These are phyloP conservation scores for Hydractinia symbiolongicarpus DNA, from an alignment of 30 jellyfish, hydroid and myxozoan genomes.

Conservation along the genomic window DNA sequence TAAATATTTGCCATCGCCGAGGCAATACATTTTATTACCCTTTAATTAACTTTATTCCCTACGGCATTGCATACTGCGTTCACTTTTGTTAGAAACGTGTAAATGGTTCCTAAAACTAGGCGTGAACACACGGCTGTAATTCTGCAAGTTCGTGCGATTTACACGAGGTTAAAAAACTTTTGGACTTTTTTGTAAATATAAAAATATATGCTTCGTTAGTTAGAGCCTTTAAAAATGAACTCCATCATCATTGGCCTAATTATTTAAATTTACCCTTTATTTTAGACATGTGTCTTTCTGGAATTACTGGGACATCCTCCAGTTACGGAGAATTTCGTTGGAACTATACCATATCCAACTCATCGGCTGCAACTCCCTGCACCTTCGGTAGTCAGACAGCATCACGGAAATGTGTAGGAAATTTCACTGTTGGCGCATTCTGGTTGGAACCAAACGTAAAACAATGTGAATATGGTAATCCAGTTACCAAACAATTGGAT, in stretches of 20 bases:
- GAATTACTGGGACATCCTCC: constrained; percentile 21
- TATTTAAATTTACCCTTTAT: not conserved
- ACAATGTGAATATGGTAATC: not conserved
- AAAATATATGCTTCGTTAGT: too few species aligned
- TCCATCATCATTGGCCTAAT: too few species aligned
- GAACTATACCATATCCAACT: constrained; percentile 31
- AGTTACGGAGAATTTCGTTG: constrained; percentile 21
- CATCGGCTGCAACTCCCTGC: constrained; percentile 32
- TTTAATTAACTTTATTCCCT: too few species aligned
- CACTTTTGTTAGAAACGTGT: too few species aligned
- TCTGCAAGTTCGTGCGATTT: too few species aligned
- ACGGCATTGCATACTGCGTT: too few species aligned
- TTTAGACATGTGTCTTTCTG: constrained; percentile 40
- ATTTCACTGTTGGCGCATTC: constrained; percentile 4
- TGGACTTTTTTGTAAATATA: not conserved
- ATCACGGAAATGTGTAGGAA: constrained; percentile 31
- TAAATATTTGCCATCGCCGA: too few species aligned
- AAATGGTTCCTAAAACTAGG: too few species aligned
- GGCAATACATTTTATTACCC: too few species aligned
- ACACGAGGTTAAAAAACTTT: not conserved
- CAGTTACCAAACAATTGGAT: not conserved
- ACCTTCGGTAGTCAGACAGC: constrained; percentile 28
- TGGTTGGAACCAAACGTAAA: constrained; percentile 35
- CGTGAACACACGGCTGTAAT: too few species aligned
- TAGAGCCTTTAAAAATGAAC: too few species aligned